Percentiles rank a stretch among this genome's conserved stretches.
Evolutionary conservation across 2,888 invertebrate genomes (phyloP).

Genomic region (Pheosia tremula): DNA sequence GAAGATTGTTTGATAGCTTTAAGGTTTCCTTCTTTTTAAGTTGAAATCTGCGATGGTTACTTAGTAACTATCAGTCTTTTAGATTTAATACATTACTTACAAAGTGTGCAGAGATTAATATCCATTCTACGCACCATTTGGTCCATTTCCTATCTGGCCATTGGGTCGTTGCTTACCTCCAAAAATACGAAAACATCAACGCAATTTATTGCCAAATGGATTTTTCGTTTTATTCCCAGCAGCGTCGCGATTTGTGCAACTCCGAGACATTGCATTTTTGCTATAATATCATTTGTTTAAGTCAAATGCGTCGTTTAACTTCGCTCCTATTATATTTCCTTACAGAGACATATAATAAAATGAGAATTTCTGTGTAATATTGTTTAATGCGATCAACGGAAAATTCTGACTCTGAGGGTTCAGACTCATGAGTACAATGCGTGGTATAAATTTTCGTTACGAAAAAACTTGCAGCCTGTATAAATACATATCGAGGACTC

Average conservation of each 20-base stretch:
- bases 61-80: too few relatives aligned
- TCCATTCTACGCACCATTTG: neutral
- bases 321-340: conserved; percentile 30
- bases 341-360: conserved; percentile 33
- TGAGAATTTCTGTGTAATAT: conserved; percentile 25
- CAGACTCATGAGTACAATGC: too few relatives aligned
- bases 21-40: neutral
- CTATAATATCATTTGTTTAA: conserved; percentile 44
- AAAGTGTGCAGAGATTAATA: too few relatives aligned
- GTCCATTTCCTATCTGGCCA: neutral
- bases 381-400: too few relatives aligned
- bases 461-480: too few relatives aligned
- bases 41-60: too few relatives aligned
- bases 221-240: conserved; percentile 29
- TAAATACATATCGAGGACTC: neutral
- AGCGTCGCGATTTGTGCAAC: conserved; percentile 27
- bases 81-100: too few relatives aligned
- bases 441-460: too few relatives aligned
- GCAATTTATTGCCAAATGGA: conserved; percentile 35
- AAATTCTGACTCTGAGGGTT: too few relatives aligned
- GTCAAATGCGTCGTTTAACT: conserved; percentile 47
- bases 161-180: conserved; percentile 10
- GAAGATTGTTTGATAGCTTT: conserved; percentile 18
- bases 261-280: conserved; percentile 36
- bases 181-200: conserved; percentile 25